Base-by-base conservation (phyloP, 2,888 invertebrate genomes). In the Andrena trimmerana region DNA sequence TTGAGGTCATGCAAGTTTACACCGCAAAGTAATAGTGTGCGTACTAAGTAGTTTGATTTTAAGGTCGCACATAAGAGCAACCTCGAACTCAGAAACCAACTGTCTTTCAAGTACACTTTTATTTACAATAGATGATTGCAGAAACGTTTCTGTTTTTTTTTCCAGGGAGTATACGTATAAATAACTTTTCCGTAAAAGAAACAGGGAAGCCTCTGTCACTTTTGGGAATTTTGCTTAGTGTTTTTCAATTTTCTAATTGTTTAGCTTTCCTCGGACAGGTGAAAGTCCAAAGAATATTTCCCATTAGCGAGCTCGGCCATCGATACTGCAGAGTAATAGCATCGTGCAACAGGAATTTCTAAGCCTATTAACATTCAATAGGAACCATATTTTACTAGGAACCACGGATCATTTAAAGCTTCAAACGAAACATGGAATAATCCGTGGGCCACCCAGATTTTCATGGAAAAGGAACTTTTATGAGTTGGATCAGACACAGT, bases 191-290 rank as follows among this genome's bases (percentile, higher is more conserved):
- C 16, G 5, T 42, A 42, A 42, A 42, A 13, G 16, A 42, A 42
- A 0, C 42, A 16, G 42, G 16, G 33, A 73, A 57, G n/a, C 60
- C 66, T 8, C 8, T 13, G 13, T 20, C 16, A 36, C 60, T 62
- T 52, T 8, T 60, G n/a, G 24, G 24, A 67, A 48, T 68, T 68
- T 48, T 33, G 62, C 2, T 13, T 2, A 27, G 3, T 29, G 31
- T 29, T 33, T 68, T 54, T 42, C 67, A 68, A 76, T 78, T 63
- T 33, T 27, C 42, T 16, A 63, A 62, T n/a, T 7, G 29, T 29
- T 10, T 0, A 20, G 3, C 27, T 16, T 5, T 27, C 13, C 7
- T 2, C 1, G 2, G 2, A 10, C 0, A 2, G 0, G 36, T 5
- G n/a, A 2, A 31, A 50, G 5, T 20, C 8, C 33, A 13, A 29